Evolutionary conservation across 2,888 invertebrate genomes (phyloP).

Genomic region (Pristionchus arcanus): DNA sequence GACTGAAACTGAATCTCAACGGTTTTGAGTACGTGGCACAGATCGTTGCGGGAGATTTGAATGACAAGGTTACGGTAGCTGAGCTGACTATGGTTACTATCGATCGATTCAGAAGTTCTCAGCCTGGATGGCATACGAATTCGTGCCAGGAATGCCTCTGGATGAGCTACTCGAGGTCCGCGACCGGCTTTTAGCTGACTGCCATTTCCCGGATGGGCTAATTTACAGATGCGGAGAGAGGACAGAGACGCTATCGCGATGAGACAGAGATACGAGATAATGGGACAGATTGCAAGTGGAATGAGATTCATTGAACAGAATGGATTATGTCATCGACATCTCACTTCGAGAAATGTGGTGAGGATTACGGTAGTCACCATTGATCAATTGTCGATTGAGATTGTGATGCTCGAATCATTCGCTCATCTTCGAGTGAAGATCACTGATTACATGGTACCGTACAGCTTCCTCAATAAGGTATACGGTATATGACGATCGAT

Average conservation of each 20-base stretch:
- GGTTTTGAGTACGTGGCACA: conserved; percentile 50
- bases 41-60: conserved; percentile 44
- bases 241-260: conserved; percentile 28
- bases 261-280: conserved; percentile 48
- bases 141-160: conserved; percentile 47
- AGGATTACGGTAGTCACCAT: neutral
- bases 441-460: conserved; percentile 55
- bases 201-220: neutral
- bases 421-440: conserved; percentile 53
- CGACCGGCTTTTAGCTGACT: neutral
- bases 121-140: conserved; percentile 50
- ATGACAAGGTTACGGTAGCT: conserved; percentile 23
- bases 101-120: conserved; percentile 3
- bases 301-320: conserved; percentile 55
- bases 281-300: conserved; percentile 52
- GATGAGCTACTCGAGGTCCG: conserved; percentile 31
- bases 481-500: neutral
- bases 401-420: conserved; percentile 39
- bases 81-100: neutral
- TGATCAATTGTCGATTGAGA: neutral
- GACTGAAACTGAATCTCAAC: conserved; percentile 32
- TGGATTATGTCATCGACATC: conserved; percentile 54
- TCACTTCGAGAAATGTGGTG: conserved; percentile 46
- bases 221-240: conserved; percentile 27
- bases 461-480: conserved; percentile 55